phyloP scores from a whole-genome alignment of 1,140 invertebrate species.

The Mercenaria mercenaria region DNA sequence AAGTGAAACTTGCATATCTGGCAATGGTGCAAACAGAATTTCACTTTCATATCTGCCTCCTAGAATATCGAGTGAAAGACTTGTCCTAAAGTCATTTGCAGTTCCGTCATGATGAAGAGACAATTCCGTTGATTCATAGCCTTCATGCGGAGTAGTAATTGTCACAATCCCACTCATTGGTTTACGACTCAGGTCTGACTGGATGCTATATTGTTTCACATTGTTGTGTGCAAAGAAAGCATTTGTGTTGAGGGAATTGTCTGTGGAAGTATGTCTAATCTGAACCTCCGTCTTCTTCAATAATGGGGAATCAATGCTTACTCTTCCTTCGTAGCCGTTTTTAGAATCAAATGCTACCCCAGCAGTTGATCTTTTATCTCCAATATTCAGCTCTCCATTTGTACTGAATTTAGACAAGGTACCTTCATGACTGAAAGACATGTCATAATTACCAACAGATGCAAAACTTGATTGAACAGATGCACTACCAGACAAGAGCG shows the following conservation, averaged over 20 bases:
- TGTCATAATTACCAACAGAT: slow-evolving; percentile 13
- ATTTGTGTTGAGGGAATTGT: slow-evolving; percentile 7
- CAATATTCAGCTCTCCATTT: not conserved
- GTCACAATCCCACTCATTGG: not conserved
- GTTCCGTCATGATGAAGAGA: not conserved
- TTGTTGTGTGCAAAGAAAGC: not conserved
- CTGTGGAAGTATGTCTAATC: not conserved
- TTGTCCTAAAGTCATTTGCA: not conserved
- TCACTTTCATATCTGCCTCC: slow-evolving; percentile 15
- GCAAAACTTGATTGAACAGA: slow-evolving; percentile 14
- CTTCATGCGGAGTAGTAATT: not conserved
- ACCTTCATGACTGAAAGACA: slow-evolving; percentile 21
- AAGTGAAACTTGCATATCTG: not conserved
- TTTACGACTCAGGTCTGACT: slow-evolving; percentile 4
- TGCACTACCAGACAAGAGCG: not conserved
- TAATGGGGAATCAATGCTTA: not conserved
- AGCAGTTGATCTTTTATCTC: not conserved
- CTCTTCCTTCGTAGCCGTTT: not conserved
- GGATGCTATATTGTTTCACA: slow-evolving; percentile 4
- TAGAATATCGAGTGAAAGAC: not conserved
- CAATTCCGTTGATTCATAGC: slow-evolving; percentile 24
- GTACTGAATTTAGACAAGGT: slow-evolving; percentile 22
- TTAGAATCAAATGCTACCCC: slow-evolving; percentile 22
- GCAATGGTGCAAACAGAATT: not conserved
- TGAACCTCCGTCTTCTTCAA: slow-evolving; percentile 3